Evolutionary conservation across 2,888 invertebrate species (phyloP), one percentile per base, ranked within the genome.

Genomic region (Morpho helenor): DNA sequence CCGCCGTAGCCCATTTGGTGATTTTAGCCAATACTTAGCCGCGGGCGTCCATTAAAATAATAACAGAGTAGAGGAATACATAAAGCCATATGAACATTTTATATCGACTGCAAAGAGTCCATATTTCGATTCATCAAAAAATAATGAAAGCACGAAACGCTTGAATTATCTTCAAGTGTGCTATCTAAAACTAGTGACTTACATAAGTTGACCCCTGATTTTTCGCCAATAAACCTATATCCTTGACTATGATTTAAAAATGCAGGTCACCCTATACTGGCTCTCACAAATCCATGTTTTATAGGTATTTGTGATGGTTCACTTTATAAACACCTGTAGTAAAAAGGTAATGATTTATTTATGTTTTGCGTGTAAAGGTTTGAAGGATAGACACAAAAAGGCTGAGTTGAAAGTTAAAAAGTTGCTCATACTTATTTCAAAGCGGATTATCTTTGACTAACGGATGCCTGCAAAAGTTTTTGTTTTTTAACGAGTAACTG

Each of bases 301-400:
- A 59, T 63, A 62, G 57, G 51, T 58, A 23, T 48, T 47, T 57
- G 42, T 56, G 55, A 57, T 64, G 66, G 67, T 67, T 67, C 71
- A 72, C 64, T 66, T 70, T 60, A 64, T 66, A 61, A 66, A 66
- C 72, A 73, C 68, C 65, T 66, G 61, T 61, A 62, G 59, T 58
- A 43, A 55, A 45, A 63, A 68, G 60, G 63, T 64, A 67, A 67
- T 63, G 60, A 57, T 62, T 73, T 73, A 68, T 72, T 72, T 72
- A 73, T 70, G 64, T 54, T 61, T 62, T 58, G 62, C 40, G 52
- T 47, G 44, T 59, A 53, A 53, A 62, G 43, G 52, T 53, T 59
- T 59, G 49, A 54, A 31, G 31, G 31, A 31, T 31, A 31, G 31
- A 31, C 31, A 31, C 31, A 31, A 31, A 31, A 31, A 31, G 31